These are phyloP conservation scores for Phenganax marumi DNA, from an alignment of 92 coral and sea anemone genomes.

Conservation along the genomic window DNA sequence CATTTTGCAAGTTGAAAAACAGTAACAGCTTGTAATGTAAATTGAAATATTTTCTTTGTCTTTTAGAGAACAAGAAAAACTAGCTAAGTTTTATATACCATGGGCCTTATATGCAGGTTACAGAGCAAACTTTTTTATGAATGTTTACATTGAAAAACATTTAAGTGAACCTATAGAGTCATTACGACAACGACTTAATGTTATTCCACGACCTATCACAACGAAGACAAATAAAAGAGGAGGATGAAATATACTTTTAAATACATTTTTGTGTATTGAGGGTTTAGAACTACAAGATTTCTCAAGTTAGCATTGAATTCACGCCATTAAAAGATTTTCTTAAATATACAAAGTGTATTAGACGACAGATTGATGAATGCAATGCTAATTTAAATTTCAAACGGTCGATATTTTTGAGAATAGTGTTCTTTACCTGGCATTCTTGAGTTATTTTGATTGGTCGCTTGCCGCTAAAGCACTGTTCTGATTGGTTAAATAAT, in stretches of 20 bases:
- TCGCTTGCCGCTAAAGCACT: too few species aligned
- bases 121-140: conserved; percentile 70
- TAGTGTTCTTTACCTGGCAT: too few species aligned
- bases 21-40: neutral
- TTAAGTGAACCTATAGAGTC: conserved; percentile 76
- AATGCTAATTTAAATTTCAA: too few species aligned
- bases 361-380: too few species aligned
- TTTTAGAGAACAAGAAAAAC: conserved; percentile 64
- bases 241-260: neutral
- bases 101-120: conserved; percentile 87
- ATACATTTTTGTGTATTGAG: too few species aligned
- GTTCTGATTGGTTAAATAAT: too few species aligned
- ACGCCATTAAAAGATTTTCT: too few species aligned
- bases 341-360: too few species aligned
- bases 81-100: conserved; percentile 70
- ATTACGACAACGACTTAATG: conserved; percentile 61
- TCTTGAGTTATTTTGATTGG: too few species aligned
- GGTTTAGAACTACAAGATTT: too few species aligned
- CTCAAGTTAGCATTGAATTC: too few species aligned
- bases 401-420: too few species aligned
- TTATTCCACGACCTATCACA: conserved; percentile 61
- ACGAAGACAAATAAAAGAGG: neutral
- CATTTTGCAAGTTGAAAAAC: neutral
- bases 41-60: neutral
- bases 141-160: conserved; percentile 77